Conservation (phyloP, 35 echinoderm and acorn worm genomes). For the Anneissia japonica region DNA sequence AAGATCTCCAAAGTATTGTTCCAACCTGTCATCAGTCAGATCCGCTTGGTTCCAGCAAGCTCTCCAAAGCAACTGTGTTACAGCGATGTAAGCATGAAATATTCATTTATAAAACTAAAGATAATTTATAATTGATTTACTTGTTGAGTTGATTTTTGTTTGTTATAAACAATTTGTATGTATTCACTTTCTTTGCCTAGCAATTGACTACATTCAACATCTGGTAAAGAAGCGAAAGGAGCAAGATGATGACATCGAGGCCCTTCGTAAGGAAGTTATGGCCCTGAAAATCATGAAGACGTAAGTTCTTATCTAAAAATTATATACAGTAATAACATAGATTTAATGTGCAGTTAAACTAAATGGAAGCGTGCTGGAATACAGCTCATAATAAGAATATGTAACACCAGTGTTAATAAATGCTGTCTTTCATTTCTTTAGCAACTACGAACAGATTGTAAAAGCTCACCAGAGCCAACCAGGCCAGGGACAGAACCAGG, state of each 20-base stretch:
- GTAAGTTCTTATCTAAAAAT: slow-evolving; percentile 24
- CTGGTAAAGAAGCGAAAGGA: slow-evolving; percentile 94
- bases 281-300: slow-evolving; percentile 98
- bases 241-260: slow-evolving; percentile 89
- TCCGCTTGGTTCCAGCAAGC: slow-evolving; percentile 78
- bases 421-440: slow-evolving; percentile 34
- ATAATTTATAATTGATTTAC: no score
- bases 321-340: not conserved
- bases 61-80: slow-evolving; percentile 86
- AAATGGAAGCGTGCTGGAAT: not conserved
- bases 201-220: slow-evolving; percentile 98
- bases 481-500: slow-evolving; percentile 87
- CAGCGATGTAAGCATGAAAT: slow-evolving; percentile 79
- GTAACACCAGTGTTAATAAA: no score
- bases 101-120: not conserved
- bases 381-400: not conserved
- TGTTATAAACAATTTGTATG: not conserved
- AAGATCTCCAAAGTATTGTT: slow-evolving; percentile 90
- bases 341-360: not conserved
- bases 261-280: slow-evolving; percentile 96
- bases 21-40: slow-evolving; percentile 90
- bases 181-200: slow-evolving; percentile 24
- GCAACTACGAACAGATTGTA: slow-evolving; percentile 99
- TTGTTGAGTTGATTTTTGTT: no score
- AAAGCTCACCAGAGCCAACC: slow-evolving; percentile 98